Conservation (phyloP, 2,797 vertebrate species). For the Halcyon chelicuti region DNA sequence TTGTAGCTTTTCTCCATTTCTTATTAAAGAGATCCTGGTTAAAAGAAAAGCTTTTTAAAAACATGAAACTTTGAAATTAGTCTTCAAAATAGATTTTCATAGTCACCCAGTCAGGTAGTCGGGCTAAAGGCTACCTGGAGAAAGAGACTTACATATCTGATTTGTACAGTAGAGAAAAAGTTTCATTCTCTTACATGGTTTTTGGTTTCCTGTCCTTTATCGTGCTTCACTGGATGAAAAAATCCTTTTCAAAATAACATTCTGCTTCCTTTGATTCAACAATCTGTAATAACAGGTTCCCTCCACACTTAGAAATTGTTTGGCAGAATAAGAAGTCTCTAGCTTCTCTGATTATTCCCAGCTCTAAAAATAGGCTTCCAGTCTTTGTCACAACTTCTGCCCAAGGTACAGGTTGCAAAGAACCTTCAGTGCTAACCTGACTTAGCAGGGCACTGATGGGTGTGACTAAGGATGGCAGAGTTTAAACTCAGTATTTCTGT, state of each 20-base stretch:
- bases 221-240: not conserved
- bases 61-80: not conserved
- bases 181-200: not conserved
- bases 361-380: slow-evolving; percentile 21
- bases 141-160: not conserved
- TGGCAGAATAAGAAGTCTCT: not conserved
- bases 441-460: not conserved
- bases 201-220: not conserved
- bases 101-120: not conserved
- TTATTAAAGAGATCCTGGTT: slow-evolving; percentile 94
- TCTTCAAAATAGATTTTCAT: not conserved
- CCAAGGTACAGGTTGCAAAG: not conserved
- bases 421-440: not conserved
- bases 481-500: not conserved
- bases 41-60: slow-evolving; percentile 34
- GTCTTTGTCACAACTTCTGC: slow-evolving; percentile 7
- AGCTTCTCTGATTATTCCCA: not conserved
- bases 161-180: not conserved
- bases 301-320: slow-evolving; percentile 17
- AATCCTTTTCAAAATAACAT: slow-evolving; percentile 41
- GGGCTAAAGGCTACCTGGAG: not conserved
- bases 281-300: slow-evolving; percentile 3
- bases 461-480: not conserved
- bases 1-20: slow-evolving; percentile 96
- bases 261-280: slow-evolving; percentile 29